Evolutionary conservation across 2,888 invertebrate species (phyloP).

Genomic region (Catocala nupta): DNA sequence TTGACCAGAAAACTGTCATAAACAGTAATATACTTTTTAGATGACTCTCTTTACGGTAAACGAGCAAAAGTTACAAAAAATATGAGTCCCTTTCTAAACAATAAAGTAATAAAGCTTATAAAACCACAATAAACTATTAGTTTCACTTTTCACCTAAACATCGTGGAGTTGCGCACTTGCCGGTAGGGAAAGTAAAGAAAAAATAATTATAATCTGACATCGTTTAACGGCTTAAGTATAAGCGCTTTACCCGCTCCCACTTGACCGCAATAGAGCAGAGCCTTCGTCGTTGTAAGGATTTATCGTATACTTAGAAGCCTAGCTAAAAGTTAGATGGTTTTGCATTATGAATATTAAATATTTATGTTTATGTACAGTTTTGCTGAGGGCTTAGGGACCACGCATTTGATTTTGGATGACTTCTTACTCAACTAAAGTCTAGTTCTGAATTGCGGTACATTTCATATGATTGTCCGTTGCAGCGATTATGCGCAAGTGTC

Average conservation of each 20-base stretch:
- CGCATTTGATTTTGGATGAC: no score
- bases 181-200: constrained; percentile 54
- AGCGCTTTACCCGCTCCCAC: constrained; percentile 69
- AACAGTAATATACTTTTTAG: no score
- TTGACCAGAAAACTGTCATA: no score
- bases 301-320: constrained; percentile 37
- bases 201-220: constrained; percentile 70
- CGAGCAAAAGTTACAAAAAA: background rate
- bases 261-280: constrained; percentile 34
- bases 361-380: no score
- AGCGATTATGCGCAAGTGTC: no score
- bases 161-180: constrained; percentile 46
- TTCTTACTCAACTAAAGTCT: no score
- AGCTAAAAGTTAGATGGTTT: constrained; percentile 7
- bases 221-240: constrained; percentile 70
- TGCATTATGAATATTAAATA: background rate
- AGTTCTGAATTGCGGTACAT: no score
- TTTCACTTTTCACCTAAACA: constrained; percentile 30
- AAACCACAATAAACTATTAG: constrained; percentile 11
- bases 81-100: constrained; percentile 3
- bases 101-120: constrained; percentile 6
- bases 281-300: constrained; percentile 46
- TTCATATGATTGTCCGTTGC: no score
- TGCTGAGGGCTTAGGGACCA: no score
- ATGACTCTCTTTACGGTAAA: no score